Conservation (phyloP, 1,140 invertebrate species). For the Pantala flavescens region DNA sequence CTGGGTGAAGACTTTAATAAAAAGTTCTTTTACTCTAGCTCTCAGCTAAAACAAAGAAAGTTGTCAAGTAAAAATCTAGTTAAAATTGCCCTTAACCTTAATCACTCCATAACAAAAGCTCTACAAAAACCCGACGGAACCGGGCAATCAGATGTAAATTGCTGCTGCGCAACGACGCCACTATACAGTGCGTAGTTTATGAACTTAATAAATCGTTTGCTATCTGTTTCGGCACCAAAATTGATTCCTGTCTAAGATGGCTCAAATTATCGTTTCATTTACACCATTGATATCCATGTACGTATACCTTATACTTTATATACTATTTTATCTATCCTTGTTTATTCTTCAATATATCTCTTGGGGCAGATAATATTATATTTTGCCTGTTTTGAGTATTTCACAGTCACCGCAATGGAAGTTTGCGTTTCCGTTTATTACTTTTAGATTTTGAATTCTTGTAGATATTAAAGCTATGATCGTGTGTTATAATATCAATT, state of each 20-base stretch:
- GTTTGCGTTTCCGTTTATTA: too few relatives aligned
- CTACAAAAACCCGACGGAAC: neutral
- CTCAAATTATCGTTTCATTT: too few relatives aligned
- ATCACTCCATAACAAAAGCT: constrained; percentile 1
- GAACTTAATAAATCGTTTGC: neutral
- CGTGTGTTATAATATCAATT: too few relatives aligned
- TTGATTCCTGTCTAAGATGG: neutral
- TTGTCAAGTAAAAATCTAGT: neutral
- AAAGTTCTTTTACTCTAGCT: neutral
- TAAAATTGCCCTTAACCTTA: neutral
- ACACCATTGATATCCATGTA: too few relatives aligned
- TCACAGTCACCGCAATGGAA: too few relatives aligned
- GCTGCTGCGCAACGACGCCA: constrained; percentile 1
- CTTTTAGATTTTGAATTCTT: too few relatives aligned
- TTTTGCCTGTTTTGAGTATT: too few relatives aligned
- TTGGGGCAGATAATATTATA: too few relatives aligned
- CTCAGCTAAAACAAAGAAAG: neutral
- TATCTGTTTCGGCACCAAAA: neutral
- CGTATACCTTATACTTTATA: too few relatives aligned
- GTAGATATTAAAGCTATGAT: too few relatives aligned
- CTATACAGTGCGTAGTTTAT: neutral
- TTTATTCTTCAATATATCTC: too few relatives aligned
- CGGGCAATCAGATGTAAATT: constrained; percentile 1
- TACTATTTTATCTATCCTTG: too few relatives aligned
- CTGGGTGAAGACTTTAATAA: neutral